phyloP scores from a whole-genome alignment of 2,888 invertebrate species.

The Sesamia inferens region DNA sequence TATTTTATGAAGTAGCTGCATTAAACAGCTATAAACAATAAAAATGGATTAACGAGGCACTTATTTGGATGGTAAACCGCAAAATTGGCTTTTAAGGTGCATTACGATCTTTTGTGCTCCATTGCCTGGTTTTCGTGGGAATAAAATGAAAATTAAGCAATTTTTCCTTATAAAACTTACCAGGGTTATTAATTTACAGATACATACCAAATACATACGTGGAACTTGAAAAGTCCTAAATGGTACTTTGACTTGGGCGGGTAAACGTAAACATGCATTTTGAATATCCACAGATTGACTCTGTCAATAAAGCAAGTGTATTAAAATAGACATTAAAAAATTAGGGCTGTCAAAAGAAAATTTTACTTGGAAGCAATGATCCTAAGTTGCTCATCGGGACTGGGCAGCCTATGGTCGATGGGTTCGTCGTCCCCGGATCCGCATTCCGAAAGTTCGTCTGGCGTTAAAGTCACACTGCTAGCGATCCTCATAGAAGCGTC shows the following conservation, averaged over 20 bases:
- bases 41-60: constrained; percentile 56
- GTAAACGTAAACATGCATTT: constrained; percentile 20
- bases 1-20: constrained; percentile 52
- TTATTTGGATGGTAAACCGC: constrained; percentile 53
- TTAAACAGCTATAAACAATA: constrained; percentile 50
- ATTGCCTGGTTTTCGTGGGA: constrained; percentile 17
- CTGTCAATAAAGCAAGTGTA: constrained; percentile 40
- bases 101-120: constrained; percentile 34
- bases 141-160: constrained; percentile 25
- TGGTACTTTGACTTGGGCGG: neutral
- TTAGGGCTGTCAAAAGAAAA: constrained; percentile 64
- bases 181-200: neutral
- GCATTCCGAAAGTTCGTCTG: constrained; percentile 88
- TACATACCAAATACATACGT: neutral
- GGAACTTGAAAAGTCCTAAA: neutral
- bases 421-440: constrained; percentile 92
- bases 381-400: constrained; percentile 96
- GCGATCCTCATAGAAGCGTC: constrained; percentile 94
- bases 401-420: constrained; percentile 96
- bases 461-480: constrained; percentile 85
- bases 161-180: neutral
- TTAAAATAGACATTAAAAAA: constrained; percentile 31
- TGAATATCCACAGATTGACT: constrained; percentile 28
- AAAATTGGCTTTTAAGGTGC: constrained; percentile 47
- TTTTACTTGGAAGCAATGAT: constrained; percentile 94